phyloP scores from a whole-genome alignment of 2,113 vertebrate species.

The Jacana jacana region DNA sequence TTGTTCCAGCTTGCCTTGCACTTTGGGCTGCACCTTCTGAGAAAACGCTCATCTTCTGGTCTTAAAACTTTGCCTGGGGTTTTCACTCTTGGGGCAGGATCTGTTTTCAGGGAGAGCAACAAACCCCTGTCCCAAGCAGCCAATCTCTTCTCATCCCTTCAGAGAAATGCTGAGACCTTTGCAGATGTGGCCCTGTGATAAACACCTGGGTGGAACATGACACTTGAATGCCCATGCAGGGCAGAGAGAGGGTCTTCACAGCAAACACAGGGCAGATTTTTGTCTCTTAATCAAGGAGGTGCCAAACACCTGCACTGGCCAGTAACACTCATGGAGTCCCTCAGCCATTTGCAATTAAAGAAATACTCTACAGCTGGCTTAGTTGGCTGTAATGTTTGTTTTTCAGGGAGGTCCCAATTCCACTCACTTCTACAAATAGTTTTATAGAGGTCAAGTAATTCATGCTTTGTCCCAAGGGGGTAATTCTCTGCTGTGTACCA shows the following conservation, averaged over 20 bases:
- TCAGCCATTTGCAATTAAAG: neutral
- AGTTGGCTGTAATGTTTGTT: neutral
- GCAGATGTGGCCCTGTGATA: neutral
- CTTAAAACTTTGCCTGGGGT: neutral
- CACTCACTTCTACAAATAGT: neutral
- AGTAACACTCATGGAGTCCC: neutral
- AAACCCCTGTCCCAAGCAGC: neutral
- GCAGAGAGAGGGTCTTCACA: neutral
- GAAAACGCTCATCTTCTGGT: neutral
- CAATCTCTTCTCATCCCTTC: neutral
- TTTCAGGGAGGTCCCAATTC: conserved; percentile 12
- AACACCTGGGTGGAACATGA: neutral
- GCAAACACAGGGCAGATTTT: neutral
- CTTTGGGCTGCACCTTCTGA: neutral
- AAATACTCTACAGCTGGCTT: neutral
- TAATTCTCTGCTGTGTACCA: neutral
- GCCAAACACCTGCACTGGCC: neutral
- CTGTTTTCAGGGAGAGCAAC: neutral
- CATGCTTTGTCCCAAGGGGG: neutral
- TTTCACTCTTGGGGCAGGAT: neutral
- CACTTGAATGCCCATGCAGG: neutral
- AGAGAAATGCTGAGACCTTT: neutral
- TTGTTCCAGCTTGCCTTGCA: neutral
- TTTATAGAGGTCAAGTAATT: conserved; percentile 17
- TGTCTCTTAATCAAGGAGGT: neutral